A percentile compares a stretch with the other conserved stretches of the same genome.
These are phyloP conservation scores for Anas georgica DNA, from an alignment of 2,797 vertebrate species.

Conservation along the genomic window DNA sequence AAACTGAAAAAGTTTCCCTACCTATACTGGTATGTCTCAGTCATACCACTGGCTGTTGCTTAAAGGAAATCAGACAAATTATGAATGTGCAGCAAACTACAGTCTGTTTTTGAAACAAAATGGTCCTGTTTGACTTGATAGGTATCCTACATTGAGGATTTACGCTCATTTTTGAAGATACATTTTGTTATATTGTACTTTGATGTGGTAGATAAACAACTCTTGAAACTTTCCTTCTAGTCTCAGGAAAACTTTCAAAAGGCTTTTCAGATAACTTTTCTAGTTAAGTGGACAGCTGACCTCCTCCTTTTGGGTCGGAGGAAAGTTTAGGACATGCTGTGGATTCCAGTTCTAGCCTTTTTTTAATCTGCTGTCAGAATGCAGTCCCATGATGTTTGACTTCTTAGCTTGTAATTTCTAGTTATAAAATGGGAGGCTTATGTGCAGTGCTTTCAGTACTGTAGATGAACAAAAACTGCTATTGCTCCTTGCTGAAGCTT, in stretches of 20 bases:
- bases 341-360: not conserved
- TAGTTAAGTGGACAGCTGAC: not conserved
- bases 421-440: not conserved
- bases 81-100: not conserved
- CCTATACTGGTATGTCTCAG: not conserved
- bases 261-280: not conserved
- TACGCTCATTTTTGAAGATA: not conserved
- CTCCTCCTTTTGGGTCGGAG: not conserved
- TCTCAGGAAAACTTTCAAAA: not conserved
- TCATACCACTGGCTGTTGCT: not conserved
- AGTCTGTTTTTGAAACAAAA: not conserved
- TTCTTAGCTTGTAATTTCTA: not conserved
- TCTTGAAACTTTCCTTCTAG: not conserved
- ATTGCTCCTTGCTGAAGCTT: not conserved
- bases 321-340: not conserved
- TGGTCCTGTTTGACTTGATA: not conserved
- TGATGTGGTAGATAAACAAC: not conserved
- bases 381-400: not conserved
- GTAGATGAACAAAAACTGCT: not conserved
- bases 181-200: not conserved
- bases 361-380: not conserved
- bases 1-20: not conserved
- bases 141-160: not conserved
- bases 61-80: not conserved
- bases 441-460: not conserved